A percentile compares a stretch with the other conserved stretches of the same genome.
These are phyloP conservation scores for Melanargia galathea DNA, from an alignment of 2,888 invertebrate species.

Conservation along the genomic window DNA sequence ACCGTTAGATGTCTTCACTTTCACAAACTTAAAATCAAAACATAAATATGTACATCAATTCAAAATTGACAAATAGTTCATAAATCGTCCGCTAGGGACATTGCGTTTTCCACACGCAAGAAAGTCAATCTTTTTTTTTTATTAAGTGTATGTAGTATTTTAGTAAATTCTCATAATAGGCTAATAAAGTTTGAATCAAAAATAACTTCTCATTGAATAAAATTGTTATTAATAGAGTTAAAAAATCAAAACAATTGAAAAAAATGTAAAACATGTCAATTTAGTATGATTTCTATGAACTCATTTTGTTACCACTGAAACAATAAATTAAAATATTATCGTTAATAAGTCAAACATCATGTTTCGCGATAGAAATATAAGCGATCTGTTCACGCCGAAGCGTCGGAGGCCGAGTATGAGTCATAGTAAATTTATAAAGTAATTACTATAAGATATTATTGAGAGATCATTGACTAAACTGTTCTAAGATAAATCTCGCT, in stretches of 20 bases:
- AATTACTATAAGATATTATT: slow-evolving; percentile 10
- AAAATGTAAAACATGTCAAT: background rate
- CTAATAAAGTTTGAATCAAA: no score
- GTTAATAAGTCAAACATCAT: slow-evolving; percentile 6
- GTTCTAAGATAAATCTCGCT: slow-evolving; percentile 20
- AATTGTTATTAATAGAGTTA: background rate
- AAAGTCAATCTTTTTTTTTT: no score
- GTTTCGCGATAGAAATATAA: slow-evolving; percentile 12
- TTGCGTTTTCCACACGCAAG: no score
- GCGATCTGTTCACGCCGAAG: background rate
- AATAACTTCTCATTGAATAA: no score
- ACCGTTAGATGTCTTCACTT: background rate
- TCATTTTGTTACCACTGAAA: background rate
- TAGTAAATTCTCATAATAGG: no score
- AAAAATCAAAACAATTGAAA: background rate
- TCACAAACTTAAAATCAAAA: background rate
- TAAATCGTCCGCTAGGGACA: no score
- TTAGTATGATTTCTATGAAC: background rate
- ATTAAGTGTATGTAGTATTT: no score
- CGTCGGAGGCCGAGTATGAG: background rate
- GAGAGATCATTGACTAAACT: slow-evolving; percentile 25
- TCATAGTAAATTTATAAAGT: no score
- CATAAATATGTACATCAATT: no score
- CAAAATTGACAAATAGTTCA: no score
- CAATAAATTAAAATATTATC: background rate